These are phyloP conservation scores for Glaucidium brasilianum DNA, from an alignment of 2,113 vertebrate species.

Conservation along the genomic window DNA sequence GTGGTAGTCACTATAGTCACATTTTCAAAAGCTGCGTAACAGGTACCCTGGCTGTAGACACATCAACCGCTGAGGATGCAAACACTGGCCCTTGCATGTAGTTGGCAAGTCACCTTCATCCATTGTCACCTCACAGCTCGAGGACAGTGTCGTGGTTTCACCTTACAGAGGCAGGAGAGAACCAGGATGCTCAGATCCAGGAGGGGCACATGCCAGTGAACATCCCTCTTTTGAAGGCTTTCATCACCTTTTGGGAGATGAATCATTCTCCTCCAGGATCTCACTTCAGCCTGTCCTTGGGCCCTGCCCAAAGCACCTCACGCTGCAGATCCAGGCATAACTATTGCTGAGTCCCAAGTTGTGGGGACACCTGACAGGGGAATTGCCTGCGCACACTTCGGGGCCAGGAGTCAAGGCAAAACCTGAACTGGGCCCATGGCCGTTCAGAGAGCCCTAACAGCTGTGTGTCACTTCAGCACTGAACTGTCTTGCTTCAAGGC, in stretches of 20 bases:
- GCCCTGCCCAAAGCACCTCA: not conserved
- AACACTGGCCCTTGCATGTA: not conserved
- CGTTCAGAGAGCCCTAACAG: not conserved
- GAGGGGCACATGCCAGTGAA: not conserved
- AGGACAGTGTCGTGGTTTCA: not conserved
- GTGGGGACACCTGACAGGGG: not conserved
- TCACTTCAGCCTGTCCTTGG: not conserved
- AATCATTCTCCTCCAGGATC: not conserved
- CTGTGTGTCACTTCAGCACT: not conserved
- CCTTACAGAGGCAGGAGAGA: not conserved
- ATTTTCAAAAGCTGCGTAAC: not conserved
- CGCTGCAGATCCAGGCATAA: not conserved
- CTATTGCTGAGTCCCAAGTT: accelerated
- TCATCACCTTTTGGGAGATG: not conserved
- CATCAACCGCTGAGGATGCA: not conserved
- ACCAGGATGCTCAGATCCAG: not conserved
- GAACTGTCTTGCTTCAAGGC: not conserved
- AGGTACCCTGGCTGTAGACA: not conserved
- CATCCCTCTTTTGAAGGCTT: not conserved
- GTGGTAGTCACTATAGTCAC: too few species aligned
- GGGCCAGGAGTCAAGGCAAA: not conserved
- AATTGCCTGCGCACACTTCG: not conserved
- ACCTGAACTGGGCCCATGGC: not conserved
- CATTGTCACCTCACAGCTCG: not conserved
- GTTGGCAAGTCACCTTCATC: not conserved